Percentiles rank a stretch among this genome's conserved stretches.
Evolutionary conservation across 2,888 invertebrate genomes (phyloP).

Genomic region (Phlogophora meticulosa): DNA sequence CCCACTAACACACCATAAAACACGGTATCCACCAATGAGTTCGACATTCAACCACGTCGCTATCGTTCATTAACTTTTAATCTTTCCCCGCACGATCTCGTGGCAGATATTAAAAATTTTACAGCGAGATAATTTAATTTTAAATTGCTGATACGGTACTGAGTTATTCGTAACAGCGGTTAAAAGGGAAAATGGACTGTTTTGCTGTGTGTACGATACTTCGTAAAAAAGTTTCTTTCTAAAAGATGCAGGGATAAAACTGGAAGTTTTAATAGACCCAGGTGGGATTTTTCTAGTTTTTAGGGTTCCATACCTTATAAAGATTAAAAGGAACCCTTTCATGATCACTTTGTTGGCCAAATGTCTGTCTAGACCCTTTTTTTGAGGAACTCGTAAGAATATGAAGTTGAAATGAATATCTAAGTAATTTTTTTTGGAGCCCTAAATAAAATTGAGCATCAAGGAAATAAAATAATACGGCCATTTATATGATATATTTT

Average conservation of each 20-base stretch:
- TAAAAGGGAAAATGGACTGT: conserved; percentile 1
- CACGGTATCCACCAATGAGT: conserved; percentile 9
- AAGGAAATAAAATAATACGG: too few species aligned
- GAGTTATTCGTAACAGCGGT: conserved; percentile 19
- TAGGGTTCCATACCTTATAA: too few species aligned
- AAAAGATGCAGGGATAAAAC: not conserved
- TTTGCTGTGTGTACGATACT: conserved; percentile 1
- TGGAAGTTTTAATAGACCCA: conserved; percentile 25
- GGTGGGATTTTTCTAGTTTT: conserved; percentile 4
- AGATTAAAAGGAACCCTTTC: too few species aligned
- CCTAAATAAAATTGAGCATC: too few species aligned
- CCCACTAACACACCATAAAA: conserved; percentile 13
- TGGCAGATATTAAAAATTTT: conserved; percentile 53
- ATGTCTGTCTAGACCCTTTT: too few species aligned
- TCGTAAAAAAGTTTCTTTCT: conserved; percentile 21
- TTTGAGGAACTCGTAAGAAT: too few species aligned
- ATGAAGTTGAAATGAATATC: too few species aligned
- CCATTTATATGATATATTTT: too few species aligned
- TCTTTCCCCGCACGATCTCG: conserved; percentile 43
- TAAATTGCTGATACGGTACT: conserved; percentile 30
- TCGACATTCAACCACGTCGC: conserved; percentile 41
- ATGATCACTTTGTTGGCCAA: too few species aligned
- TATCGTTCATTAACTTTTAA: conserved; percentile 53
- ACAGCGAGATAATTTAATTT: conserved; percentile 47
- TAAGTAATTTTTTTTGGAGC: too few species aligned